phyloP scores from a whole-genome alignment of 2,797 vertebrate genomes.

The Perodicticus potto region DNA sequence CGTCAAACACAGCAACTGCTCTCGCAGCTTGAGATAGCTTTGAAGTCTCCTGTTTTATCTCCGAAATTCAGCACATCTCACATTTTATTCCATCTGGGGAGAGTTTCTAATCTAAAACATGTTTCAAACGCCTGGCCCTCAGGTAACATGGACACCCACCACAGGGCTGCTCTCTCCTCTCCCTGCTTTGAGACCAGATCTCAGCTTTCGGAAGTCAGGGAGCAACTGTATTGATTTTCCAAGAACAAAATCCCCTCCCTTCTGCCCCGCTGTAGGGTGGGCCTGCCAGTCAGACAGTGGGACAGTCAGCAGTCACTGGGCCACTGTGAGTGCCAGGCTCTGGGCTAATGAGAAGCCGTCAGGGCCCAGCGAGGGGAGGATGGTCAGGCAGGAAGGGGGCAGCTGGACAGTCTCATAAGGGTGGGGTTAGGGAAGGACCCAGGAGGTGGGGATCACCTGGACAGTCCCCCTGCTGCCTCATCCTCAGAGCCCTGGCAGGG shows the following conservation, averaged over 20 bases:
- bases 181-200: too few relatives aligned
- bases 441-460: background rate
- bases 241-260: background rate
- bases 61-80: conserved; percentile 18
- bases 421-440: background rate
- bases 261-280: accelerated
- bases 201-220: background rate
- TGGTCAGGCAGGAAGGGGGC: background rate
- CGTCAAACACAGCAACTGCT: conserved; percentile 13
- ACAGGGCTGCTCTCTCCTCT: background rate
- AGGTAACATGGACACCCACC: background rate
- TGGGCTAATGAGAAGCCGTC: accelerated
- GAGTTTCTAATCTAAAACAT: conserved; percentile 26
- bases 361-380: background rate
- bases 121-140: background rate
- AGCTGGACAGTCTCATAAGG: background rate
- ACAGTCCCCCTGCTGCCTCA: background rate
- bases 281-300: accelerated
- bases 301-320: background rate
- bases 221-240: background rate
- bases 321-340: background rate
- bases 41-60: conserved; percentile 73
- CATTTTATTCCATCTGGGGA: background rate
- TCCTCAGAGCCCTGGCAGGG: background rate
- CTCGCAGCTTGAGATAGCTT: conserved; percentile 35